These are phyloP conservation scores for Tuta absoluta DNA, from an alignment of 2,888 invertebrate genomes.

Conservation along the genomic window DNA sequence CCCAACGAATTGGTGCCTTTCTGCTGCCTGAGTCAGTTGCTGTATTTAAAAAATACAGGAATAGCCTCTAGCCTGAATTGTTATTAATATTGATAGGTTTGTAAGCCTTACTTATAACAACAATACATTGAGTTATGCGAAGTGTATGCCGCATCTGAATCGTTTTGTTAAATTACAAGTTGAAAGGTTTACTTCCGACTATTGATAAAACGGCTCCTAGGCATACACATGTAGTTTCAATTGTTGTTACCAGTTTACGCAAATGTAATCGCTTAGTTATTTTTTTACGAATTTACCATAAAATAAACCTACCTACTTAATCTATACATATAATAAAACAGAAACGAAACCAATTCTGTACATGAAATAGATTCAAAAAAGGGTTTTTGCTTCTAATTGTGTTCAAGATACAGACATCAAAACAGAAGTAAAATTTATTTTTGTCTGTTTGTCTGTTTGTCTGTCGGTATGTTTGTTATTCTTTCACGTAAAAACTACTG, in stretches of 20 bases:
- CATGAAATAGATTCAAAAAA: too few species aligned
- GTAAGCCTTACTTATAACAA: background rate
- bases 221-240: background rate
- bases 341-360: too few species aligned
- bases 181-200: background rate
- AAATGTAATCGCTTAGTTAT: slow-evolving; percentile 4
- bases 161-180: slow-evolving; percentile 3
- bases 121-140: background rate
- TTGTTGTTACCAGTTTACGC: background rate
- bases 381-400: too few species aligned
- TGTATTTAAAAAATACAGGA: slow-evolving; percentile 12
- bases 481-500: too few species aligned
- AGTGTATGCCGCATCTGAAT: background rate
- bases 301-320: background rate
- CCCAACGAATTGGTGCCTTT: slow-evolving; percentile 19
- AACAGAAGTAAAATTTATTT: too few species aligned
- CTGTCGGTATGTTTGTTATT: too few species aligned
- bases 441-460: too few species aligned
- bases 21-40: background rate
- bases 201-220: slow-evolving; percentile 5
- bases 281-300: slow-evolving; percentile 3
- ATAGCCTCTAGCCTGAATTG: background rate
- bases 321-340: too few species aligned
- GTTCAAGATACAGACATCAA: too few species aligned
- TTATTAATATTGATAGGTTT: slow-evolving; percentile 6